Evolutionary conservation across 1,140 invertebrate species (phyloP), one percentile per base, ranked within the genome.

Genomic region (Hypsibius dujardini): DNA sequence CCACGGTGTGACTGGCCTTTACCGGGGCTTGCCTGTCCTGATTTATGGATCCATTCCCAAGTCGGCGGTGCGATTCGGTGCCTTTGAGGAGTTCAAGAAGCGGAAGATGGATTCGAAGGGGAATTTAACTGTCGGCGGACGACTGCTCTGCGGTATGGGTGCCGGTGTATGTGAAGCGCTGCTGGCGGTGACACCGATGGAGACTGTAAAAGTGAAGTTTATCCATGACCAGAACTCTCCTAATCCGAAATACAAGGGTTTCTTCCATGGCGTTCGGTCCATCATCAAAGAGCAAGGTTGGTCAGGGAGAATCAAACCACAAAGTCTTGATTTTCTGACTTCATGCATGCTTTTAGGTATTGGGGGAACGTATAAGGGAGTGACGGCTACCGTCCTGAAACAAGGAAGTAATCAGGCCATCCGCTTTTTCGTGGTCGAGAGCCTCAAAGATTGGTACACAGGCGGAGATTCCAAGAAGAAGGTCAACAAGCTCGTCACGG

Each of bases 331-430:
- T 28, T 28, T 28, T 28, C 28, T 28, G 28, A 28, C 28, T 28
- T 28, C 28, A 28, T 28, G 28, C 28, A 28, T 28, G 28, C 75
- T 75, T 75, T 15, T 75, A 92, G 90, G 90, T 76, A 77, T 96
- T 71, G 84, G 86, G 73, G 95, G 95, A 2, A 83, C 92, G 1
- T 98, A 98, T 80, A 92, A 98, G 81, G 95, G 95, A 60, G 77
- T 98, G 1, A 87, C 88, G 1, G 88, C 95, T 1, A 98, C 95
- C 1, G 91, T 98, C 72, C 84, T 98, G 77, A 98, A 98, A 81
- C 95, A 99, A 81, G 95, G 95, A 72, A 90, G 88, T 47, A 99
- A 98, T 82, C 95, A 99, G 82, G 95, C 94, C 0, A 98, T 99
- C 70, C 82, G 95, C 69, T 98, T 98, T 82, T 98, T 88, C 80